phyloP scores from a whole-genome alignment of 2,797 vertebrate genomes.

The Silurus lanzhouensis region DNA sequence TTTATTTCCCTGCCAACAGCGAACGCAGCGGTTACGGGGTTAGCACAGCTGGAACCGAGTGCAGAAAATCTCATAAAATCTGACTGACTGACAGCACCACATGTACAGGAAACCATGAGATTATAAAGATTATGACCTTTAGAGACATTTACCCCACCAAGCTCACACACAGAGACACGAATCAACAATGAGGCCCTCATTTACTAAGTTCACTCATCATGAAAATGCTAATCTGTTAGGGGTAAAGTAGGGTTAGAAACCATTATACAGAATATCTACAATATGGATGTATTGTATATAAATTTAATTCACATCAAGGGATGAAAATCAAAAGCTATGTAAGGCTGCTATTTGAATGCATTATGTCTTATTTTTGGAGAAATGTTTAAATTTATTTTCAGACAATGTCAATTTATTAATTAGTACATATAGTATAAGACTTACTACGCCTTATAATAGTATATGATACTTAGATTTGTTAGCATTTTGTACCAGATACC shows the following conservation, averaged over 20 bases:
- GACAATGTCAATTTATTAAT: no score
- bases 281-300: no score
- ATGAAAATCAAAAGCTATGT: no score
- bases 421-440: no score
- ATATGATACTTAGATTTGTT: no score
- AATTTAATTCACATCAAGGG: no score
- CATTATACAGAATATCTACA: no score
- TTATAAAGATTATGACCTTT: slow-evolving; percentile 26
- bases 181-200: not conserved
- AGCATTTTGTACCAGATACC: no score
- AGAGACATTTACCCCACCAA: slow-evolving; percentile 26
- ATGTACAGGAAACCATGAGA: slow-evolving; percentile 25
- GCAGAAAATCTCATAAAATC: not conserved
- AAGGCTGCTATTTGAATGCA: no score
- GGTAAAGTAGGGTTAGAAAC: not conserved
- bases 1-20: not conserved
- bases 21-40: not conserved
- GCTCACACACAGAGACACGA: not conserved
- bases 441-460: no score
- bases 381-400: no score
- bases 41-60: not conserved
- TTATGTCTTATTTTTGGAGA: no score
- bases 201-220: not conserved
- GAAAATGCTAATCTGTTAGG: not conserved
- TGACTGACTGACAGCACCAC: slow-evolving; percentile 22